Evolutionary conservation across 2,888 invertebrate genomes (phyloP).

Genomic region (Catocala fraxini): DNA sequence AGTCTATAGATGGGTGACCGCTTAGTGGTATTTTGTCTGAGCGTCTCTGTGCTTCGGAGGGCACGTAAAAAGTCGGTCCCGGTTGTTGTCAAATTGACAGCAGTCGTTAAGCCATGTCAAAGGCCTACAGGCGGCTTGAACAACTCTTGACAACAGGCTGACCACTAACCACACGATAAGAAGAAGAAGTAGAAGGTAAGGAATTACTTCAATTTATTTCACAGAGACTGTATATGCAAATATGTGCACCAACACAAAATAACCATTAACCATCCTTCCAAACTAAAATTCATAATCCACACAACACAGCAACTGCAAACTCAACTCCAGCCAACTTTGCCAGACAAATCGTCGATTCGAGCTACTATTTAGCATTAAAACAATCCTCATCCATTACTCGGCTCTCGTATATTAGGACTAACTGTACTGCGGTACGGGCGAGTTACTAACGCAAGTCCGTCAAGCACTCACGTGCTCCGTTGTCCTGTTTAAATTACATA

Average conservation of each 20-base stretch:
- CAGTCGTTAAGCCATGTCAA: too few species aligned
- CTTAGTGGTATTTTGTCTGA: too few species aligned
- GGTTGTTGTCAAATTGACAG: too few species aligned
- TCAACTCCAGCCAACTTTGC: constrained; percentile 29
- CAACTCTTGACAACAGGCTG: too few species aligned
- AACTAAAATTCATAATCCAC: constrained; percentile 7
- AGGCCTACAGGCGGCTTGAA: too few species aligned
- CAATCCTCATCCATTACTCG: constrained; percentile 44
- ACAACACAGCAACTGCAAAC: background rate
- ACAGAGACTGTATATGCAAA: too few species aligned
- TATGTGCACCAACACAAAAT: background rate
- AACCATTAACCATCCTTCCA: background rate
- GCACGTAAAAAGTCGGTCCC: too few species aligned
- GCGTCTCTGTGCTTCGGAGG: too few species aligned
- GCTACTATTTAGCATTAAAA: constrained; percentile 41
- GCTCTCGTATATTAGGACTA: constrained; percentile 39
- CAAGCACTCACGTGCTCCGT: constrained; percentile 60
- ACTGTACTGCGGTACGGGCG: constrained; percentile 48
- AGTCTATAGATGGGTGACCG: too few species aligned
- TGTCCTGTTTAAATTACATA: constrained; percentile 76
- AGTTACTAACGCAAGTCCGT: constrained; percentile 46
- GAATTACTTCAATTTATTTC: too few species aligned
- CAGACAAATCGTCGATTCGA: constrained; percentile 43
- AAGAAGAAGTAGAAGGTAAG: too few species aligned
- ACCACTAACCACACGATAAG: too few species aligned